Percentiles rank a stretch among this genome's conserved stretches.
phyloP scores from a whole-genome alignment of 2,888 invertebrate genomes.

The Sisyra terminalis region DNA sequence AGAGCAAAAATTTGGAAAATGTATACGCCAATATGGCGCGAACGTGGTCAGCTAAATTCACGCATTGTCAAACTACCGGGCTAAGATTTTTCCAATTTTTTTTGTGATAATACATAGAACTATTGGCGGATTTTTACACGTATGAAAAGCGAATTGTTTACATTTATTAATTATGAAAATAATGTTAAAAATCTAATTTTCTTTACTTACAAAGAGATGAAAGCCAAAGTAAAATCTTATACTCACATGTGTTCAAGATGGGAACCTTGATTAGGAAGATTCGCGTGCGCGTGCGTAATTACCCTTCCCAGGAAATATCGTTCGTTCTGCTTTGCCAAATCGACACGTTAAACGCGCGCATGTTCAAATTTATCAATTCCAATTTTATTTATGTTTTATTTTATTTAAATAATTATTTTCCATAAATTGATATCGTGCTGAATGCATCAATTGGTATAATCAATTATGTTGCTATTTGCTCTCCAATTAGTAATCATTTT shows the following conservation, averaged over 20 bases:
- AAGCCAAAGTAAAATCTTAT: conserved; percentile 30
- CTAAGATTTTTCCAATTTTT: background rate
- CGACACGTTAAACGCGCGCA: conserved; percentile 1
- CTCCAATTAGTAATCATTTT: background rate
- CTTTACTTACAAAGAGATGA: conserved; percentile 28
- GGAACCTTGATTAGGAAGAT: conserved; percentile 72
- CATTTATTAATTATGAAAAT: too few species aligned
- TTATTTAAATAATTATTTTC: background rate
- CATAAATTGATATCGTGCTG: background rate
- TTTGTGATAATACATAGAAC: background rate
- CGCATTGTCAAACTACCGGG: conserved; percentile 23
- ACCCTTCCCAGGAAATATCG: conserved; percentile 6
- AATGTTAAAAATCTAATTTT: too few species aligned
- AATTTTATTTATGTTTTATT: background rate
- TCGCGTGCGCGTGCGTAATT: conserved; percentile 50
- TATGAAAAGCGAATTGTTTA: too few species aligned
- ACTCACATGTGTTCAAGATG: conserved; percentile 86
- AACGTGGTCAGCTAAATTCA: conserved; percentile 21
- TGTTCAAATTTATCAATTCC: background rate
- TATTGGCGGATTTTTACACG: too few species aligned
- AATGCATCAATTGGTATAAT: background rate
- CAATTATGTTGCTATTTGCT: background rate
- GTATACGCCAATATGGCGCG: conserved; percentile 32
- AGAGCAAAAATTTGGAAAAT: conserved; percentile 1
- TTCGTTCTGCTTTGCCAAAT: conserved; percentile 5